phyloP scores from a whole-genome alignment of 1,140 invertebrate species.

The Sarcophaga bullata region DNA sequence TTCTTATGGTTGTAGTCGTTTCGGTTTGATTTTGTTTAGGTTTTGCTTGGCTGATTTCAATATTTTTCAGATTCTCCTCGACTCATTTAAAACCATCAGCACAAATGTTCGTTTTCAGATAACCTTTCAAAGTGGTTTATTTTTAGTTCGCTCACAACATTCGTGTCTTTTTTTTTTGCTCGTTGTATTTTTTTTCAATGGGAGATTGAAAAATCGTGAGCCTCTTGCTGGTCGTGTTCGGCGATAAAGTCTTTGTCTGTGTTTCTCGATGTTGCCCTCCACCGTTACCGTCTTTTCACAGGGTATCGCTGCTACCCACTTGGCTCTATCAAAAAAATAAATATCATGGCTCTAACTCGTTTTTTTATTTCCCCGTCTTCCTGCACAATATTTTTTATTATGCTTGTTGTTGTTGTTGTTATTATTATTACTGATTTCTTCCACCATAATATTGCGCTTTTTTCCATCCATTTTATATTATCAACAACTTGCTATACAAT shows the following conservation, averaged over 20 bases:
- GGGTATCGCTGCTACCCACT: constrained; percentile 6
- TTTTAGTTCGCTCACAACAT: not conserved
- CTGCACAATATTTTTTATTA: not conserved
- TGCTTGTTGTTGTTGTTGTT: not conserved
- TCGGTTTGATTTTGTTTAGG: not conserved
- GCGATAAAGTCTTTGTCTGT: not conserved
- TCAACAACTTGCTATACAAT: not conserved
- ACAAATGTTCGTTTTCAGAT: too few relatives aligned
- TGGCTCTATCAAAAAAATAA: not conserved
- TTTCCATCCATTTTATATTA: too few relatives aligned
- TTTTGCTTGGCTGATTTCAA: constrained; percentile 30
- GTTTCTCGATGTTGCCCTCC: not conserved
- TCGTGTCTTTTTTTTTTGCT: not conserved
- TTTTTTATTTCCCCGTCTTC: constrained; percentile 21
- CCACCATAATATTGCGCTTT: too few relatives aligned
- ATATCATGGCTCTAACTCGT: constrained; percentile 14
- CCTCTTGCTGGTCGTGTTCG: constrained; percentile 12
- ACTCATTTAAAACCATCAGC: too few relatives aligned
- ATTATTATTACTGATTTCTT: constrained; percentile 19
- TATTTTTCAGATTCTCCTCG: constrained; percentile 21
- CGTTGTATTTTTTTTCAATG: not conserved
- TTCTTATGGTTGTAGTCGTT: not conserved
- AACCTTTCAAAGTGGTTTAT: not conserved
- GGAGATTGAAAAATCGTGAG: constrained; percentile 28
- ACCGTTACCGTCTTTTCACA: not conserved